Base-by-base conservation (phyloP, 2,888 invertebrate genomes). In the Tetranychus truncatus region DNA sequence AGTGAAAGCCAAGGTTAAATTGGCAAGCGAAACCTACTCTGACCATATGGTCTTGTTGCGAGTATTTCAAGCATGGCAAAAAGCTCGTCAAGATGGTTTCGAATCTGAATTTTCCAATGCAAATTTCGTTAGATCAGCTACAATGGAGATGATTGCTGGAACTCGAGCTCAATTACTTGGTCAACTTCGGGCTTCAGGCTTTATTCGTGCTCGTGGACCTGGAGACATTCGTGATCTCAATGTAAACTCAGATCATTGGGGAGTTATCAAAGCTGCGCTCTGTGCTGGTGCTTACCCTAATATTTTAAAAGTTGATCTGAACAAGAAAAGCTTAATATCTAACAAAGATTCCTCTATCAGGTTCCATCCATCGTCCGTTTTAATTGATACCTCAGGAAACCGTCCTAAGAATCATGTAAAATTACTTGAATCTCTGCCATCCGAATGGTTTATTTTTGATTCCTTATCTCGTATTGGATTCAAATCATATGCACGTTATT, bases 271-370 rank as follows among this genome's bases (percentile, higher is more conserved):
- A 81, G 91, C 91, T 0, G 91, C 92, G 1, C 84, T 96, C 55
- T 88, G 89, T 45, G 90, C 91, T 5, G 95, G 96, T 0, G 85
- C 91, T 76, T 96, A 95, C 83, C 96, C 97, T 0, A 91, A 92
- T 79, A 83, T 96, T 71, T 90, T 91, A 21, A 86, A 88, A 24
- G 87, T 90, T 1, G 89, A 90, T 81, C 83, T 88, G 18, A 86
- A 87, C 34, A 85, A 86, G 45, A 82, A 84, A 18, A 85, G 86
- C 1, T 81, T 91, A 15, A 84, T 88, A 21, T 88, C 89, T 7
- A 87, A 88, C 79, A 86, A 85, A 79, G 87, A 87, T 80, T 85
- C 84, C 67, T 86, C 86, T 79, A 86, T 88, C 0, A 82, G 84
- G 20, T 84, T 92, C 84, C 83, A 89, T 84, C 82, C 84, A 80